phyloP scores from a whole-genome alignment of 2,113 vertebrate genomes.

The Lanius ludovicianus region DNA sequence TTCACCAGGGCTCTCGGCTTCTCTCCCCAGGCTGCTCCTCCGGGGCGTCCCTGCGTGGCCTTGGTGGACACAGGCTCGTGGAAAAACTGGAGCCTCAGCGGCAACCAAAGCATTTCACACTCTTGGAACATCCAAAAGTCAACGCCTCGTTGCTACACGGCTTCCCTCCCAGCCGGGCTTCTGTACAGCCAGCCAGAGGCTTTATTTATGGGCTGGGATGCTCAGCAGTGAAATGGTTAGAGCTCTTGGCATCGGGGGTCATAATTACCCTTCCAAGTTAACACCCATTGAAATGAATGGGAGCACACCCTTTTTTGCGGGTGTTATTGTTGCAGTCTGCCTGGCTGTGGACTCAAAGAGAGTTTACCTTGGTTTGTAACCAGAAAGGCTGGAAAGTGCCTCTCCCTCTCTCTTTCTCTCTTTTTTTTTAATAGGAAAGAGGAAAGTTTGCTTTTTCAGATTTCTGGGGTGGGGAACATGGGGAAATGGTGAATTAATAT shows the following conservation, averaged over 20 bases:
- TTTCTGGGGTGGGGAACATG: neutral
- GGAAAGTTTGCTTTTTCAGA: neutral
- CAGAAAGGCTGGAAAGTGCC: neutral
- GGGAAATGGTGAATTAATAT: neutral
- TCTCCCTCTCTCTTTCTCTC: neutral
- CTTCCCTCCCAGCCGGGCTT: conserved; percentile 24
- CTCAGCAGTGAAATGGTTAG: conserved; percentile 10
- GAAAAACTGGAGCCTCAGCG: neutral
- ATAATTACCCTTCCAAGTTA: conserved; percentile 50
- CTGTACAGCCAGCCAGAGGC: neutral
- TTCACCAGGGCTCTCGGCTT: neutral
- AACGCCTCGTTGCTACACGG: neutral
- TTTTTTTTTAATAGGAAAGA: neutral
- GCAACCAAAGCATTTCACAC: neutral
- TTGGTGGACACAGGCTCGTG: neutral
- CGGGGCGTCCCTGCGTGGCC: neutral
- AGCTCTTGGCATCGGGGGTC: conserved; percentile 50
- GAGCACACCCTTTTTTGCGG: conserved; percentile 60
- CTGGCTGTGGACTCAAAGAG: conserved; percentile 17
- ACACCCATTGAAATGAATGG: conserved; percentile 58
- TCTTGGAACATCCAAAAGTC: neutral
- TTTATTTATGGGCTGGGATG: conserved; percentile 56
- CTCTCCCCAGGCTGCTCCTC: neutral
- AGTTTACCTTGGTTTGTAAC: conserved; percentile 63
- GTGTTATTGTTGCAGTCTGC: conserved; percentile 50